Percentiles rank a stretch among this genome's conserved stretches.
These are phyloP conservation scores for Ceratina calcarata DNA, from an alignment of 1,140 invertebrate species.

Conservation along the genomic window DNA sequence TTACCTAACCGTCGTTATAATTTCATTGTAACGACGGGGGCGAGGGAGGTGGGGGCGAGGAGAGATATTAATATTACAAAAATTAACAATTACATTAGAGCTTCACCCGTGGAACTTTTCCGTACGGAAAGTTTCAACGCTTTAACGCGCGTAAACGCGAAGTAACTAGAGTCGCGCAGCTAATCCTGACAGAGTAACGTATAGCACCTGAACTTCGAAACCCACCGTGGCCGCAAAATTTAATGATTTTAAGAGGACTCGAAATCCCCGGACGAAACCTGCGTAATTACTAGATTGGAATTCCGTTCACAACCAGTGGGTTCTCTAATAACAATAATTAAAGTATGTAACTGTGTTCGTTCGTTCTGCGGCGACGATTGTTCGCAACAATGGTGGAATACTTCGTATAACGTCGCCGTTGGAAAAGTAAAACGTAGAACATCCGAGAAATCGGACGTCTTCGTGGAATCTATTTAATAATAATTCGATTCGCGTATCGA, in stretches of 20 bases:
- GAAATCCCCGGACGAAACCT: neutral
- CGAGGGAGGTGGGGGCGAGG: neutral
- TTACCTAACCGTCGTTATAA: constrained; percentile 49
- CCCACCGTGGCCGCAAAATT: constrained; percentile 41
- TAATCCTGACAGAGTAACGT: constrained; percentile 49
- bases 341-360: no score
- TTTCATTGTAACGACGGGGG: constrained; percentile 52
- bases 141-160: constrained; percentile 11
- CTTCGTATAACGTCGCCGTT: neutral
- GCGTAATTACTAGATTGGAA: neutral
- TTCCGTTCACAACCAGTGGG: neutral
- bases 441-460: neutral
- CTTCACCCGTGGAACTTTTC: neutral
- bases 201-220: constrained; percentile 59
- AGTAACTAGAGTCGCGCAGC: constrained; percentile 51
- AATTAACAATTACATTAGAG: constrained; percentile 59
- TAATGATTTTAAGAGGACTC: constrained; percentile 1
- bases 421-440: constrained; percentile 2
- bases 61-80: constrained; percentile 49
- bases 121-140: neutral
- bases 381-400: constrained; percentile 8
- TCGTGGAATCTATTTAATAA: neutral
- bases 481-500: neutral
- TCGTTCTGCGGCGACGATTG: constrained; percentile 9
- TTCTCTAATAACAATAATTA: no score